phyloP scores from a whole-genome alignment of 2,888 invertebrate genomes.

The Synergus umbraculus region DNA sequence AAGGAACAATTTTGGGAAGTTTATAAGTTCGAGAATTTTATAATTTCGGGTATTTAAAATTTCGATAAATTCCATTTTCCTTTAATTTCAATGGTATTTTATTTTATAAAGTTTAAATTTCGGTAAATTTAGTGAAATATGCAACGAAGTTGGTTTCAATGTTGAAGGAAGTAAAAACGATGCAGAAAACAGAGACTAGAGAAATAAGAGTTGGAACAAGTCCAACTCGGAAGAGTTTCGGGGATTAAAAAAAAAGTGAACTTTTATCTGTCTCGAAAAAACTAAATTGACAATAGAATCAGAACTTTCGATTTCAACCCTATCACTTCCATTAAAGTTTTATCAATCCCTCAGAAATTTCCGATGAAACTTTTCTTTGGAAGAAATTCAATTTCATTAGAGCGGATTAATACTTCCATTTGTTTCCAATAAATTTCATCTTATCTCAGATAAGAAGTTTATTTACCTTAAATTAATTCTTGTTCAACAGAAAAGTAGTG shows the following conservation, averaged over 20 bases:
- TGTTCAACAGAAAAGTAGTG: too few relatives aligned
- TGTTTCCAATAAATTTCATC: background rate
- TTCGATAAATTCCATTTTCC: too few relatives aligned
- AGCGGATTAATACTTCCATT: background rate
- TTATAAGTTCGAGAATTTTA: too few relatives aligned
- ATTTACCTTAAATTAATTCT: too few relatives aligned
- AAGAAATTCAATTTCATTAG: background rate
- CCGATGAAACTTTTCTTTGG: background rate
- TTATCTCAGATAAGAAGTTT: background rate
- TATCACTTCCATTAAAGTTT: background rate
- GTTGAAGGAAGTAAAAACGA: background rate
- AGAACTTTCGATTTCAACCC: background rate
- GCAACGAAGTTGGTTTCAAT: background rate
- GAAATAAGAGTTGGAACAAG: constrained; percentile 17
- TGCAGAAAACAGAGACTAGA: background rate
- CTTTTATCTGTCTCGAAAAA: constrained; percentile 5
- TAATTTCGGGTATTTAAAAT: too few relatives aligned
- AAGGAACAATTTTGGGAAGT: too few relatives aligned
- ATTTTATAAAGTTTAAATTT: too few relatives aligned
- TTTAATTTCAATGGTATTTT: too few relatives aligned
- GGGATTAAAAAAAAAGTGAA: constrained; percentile 4
- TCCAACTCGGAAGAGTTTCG: background rate
- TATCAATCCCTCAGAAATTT: background rate
- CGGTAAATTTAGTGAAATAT: background rate
- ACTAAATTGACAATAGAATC: constrained; percentile 8